phyloP scores from a whole-genome alignment of 2,113 vertebrate species.

The Corythoichthys haematopterus region DNA sequence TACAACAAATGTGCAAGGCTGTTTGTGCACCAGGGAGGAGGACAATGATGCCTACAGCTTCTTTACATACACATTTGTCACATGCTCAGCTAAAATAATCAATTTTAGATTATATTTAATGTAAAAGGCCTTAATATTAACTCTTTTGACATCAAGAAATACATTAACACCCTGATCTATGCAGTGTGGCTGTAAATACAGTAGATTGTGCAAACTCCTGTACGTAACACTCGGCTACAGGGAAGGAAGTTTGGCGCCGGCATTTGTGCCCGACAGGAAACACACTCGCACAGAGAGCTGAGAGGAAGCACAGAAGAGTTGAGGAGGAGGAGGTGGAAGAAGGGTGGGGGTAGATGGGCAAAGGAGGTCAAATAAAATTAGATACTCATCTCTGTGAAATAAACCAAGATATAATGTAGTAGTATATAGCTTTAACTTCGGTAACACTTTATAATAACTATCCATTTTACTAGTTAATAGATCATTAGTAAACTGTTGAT shows the following conservation, averaged over 20 bases:
- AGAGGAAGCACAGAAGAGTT: conserved; percentile 35
- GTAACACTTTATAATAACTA: no score
- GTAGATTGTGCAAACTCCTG: conserved; percentile 38
- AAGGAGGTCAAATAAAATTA: conserved; percentile 1
- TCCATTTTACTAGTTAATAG: no score
- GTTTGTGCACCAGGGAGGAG: not conserved
- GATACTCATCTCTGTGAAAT: not conserved
- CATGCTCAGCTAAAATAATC: not conserved
- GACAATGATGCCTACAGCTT: not conserved
- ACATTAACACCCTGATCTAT: not conserved
- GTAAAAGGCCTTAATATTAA: not conserved
- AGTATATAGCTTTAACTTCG: not conserved
- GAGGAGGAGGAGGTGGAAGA: conserved; percentile 7
- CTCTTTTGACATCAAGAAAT: not conserved
- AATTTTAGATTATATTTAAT: not conserved
- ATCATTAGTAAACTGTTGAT: no score
- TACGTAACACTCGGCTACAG: conserved; percentile 35
- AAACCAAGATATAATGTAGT: not conserved
- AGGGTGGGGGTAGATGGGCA: conserved; percentile 9
- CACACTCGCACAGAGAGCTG: conserved; percentile 46
- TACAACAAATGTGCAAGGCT: not conserved
- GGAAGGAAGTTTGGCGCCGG: conserved; percentile 65
- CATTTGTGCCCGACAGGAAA: conserved; percentile 61
- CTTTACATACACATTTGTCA: not conserved
- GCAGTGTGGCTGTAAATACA: not conserved